These are phyloP conservation scores for Galerucella pusilla DNA, from an alignment of 2,888 invertebrate species.

Conservation along the genomic window DNA sequence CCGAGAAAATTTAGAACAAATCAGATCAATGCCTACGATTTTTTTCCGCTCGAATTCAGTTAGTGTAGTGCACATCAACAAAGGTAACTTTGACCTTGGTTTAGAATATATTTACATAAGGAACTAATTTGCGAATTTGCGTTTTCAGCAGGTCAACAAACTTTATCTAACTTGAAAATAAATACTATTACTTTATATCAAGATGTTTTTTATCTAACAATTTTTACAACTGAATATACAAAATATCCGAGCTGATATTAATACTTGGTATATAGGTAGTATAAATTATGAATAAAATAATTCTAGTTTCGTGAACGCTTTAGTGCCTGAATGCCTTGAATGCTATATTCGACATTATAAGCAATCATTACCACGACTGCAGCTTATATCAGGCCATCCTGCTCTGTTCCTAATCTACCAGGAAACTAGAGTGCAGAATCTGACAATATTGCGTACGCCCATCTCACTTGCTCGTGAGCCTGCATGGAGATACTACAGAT, in stretches of 20 bases:
- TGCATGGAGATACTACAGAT: too few relatives aligned
- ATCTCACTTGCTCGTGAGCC: too few relatives aligned
- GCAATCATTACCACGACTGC: too few relatives aligned
- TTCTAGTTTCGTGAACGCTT: not conserved
- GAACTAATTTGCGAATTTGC: constrained; percentile 23
- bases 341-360: too few relatives aligned
- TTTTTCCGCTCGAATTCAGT: not conserved
- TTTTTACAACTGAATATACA: not conserved
- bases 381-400: too few relatives aligned
- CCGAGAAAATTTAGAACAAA: not conserved
- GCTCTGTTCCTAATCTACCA: too few relatives aligned
- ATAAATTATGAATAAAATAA: not conserved
- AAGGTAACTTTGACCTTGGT: constrained; percentile 23
- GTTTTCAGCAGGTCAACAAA: constrained; percentile 12
- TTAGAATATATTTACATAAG: constrained; percentile 24
- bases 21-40: not conserved
- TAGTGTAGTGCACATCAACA: not conserved
- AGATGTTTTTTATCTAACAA: not conserved
- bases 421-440: too few relatives aligned
- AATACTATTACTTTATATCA: not conserved
- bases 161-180: constrained; percentile 5
- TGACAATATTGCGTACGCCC: too few relatives aligned
- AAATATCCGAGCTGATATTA: not conserved
- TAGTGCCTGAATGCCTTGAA: too few relatives aligned
- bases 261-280: not conserved